Percentiles rank a stretch among this genome's conserved stretches.
phyloP scores from a whole-genome alignment of 1,140 invertebrate genomes.

The Calephelis virginiensis region DNA sequence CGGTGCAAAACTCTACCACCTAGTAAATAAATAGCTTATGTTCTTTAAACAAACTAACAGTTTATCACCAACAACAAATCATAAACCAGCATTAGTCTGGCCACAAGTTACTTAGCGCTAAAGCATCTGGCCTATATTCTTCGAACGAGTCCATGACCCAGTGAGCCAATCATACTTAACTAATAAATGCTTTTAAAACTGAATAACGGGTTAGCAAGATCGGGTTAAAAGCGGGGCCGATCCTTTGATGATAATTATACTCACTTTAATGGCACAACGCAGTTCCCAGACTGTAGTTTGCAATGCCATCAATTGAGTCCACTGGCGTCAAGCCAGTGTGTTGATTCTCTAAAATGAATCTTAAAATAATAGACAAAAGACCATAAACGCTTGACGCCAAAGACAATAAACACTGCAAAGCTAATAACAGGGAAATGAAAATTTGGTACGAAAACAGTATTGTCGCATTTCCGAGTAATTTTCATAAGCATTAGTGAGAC shows the following conservation, averaged over 20 bases:
- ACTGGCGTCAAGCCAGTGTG: constrained; percentile 5
- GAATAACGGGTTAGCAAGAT: constrained; percentile 9
- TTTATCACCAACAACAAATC: no score
- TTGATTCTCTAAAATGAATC: background rate
- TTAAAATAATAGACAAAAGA: background rate
- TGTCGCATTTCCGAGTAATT: constrained; percentile 4
- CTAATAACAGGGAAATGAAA: constrained; percentile 10
- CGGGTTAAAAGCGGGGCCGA: constrained; percentile 7
- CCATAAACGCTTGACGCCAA: background rate
- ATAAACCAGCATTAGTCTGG: no score
- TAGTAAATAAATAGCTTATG: no score
- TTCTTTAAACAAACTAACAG: no score
- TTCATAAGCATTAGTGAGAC: constrained; percentile 4
- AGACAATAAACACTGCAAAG: constrained; percentile 1
- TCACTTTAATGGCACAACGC: constrained; percentile 14
- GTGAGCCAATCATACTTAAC: background rate
- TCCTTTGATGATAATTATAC: constrained; percentile 14
- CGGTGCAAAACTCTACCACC: no score
- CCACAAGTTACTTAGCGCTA: no score
- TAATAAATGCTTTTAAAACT: constrained; percentile 11
- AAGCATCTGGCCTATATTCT: no score
- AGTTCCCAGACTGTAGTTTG: constrained; percentile 15
- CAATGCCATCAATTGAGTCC: constrained; percentile 16
- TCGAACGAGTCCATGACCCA: no score
- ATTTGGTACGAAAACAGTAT: constrained; percentile 9